Evolutionary conservation across 2,888 invertebrate genomes (phyloP).

Genomic region (Ennomos fuscantarius): DNA sequence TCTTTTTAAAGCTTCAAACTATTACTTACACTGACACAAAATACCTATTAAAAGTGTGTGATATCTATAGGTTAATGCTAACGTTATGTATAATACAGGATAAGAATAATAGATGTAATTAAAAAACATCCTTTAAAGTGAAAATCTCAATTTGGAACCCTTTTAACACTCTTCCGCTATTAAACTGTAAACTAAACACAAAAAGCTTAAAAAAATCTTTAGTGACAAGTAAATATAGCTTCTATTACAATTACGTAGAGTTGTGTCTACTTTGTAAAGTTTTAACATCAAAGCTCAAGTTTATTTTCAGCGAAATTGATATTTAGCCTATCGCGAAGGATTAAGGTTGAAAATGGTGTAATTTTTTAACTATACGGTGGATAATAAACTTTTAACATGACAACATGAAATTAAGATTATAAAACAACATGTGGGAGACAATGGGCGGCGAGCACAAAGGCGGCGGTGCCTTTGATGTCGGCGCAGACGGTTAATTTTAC

Average conservation of each 20-base stretch:
- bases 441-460: slow-evolving; percentile 74
- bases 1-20: too few relatives aligned
- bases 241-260: slow-evolving; percentile 13
- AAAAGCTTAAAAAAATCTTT: slow-evolving; percentile 18
- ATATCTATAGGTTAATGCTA: too few relatives aligned
- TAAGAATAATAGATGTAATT: slow-evolving; percentile 48
- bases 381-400: slow-evolving; percentile 80
- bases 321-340: slow-evolving; percentile 25
- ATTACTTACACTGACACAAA: too few relatives aligned
- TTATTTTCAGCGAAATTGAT: slow-evolving; percentile 29
- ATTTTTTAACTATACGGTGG: slow-evolving; percentile 29
- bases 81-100: too few relatives aligned
- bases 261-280: slow-evolving; percentile 10
- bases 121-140: slow-evolving; percentile 52
- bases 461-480: slow-evolving; percentile 71
- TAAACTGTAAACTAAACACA: slow-evolving; percentile 50
- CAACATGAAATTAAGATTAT: slow-evolving; percentile 78
- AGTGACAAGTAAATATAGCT: slow-evolving; percentile 24
- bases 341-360: slow-evolving; percentile 45
- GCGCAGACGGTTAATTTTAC: slow-evolving; percentile 69
- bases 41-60: too few relatives aligned
- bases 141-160: slow-evolving; percentile 59
- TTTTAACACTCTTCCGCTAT: slow-evolving; percentile 71
- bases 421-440: slow-evolving; percentile 80
- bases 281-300: slow-evolving; percentile 33